Conservation (phyloP, 23 tunicate genomes). For the Oikopleura vanhoeffeni region DNA sequence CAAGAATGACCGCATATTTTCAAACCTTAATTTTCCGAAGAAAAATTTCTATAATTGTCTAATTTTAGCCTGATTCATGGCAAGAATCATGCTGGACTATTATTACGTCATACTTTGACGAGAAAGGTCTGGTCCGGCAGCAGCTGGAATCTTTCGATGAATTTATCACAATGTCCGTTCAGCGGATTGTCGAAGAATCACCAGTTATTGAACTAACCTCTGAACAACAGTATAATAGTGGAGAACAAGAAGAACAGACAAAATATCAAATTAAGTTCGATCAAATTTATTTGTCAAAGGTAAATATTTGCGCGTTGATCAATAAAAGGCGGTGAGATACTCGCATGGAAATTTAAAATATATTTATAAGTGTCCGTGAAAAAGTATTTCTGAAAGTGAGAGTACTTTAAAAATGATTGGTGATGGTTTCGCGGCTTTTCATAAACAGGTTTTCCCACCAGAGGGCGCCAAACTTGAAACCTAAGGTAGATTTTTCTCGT, state of each 20-base stretch:
- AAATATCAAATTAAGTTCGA: slow-evolving; percentile 83
- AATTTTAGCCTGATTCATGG: slow-evolving; percentile 49
- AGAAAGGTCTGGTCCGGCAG: slow-evolving; percentile 92
- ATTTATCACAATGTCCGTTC: slow-evolving; percentile 97
- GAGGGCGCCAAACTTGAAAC: too few species aligned
- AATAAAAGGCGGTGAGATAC: too few species aligned
- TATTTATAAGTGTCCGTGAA: too few species aligned
- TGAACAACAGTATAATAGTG: slow-evolving; percentile 76
- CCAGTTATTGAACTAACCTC: slow-evolving; percentile 88
- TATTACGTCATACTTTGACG: slow-evolving; percentile 89
- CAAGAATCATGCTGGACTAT: slow-evolving; percentile 99
- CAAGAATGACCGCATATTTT: too few species aligned
- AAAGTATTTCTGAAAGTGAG: too few species aligned
- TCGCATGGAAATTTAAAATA: too few species aligned
- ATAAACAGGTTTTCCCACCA: too few species aligned
- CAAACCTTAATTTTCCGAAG: too few species aligned
- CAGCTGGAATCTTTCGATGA: slow-evolving; percentile 98
- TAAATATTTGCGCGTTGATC: too few species aligned
- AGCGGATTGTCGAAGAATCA: slow-evolving; percentile 93
- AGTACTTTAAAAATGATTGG: too few species aligned
- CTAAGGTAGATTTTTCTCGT: too few species aligned
- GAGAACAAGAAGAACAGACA: slow-evolving; percentile 43
- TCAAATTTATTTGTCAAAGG: slow-evolving; percentile 86
- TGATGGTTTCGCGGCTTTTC: too few species aligned
- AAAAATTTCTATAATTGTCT: not conserved